Conservation (phyloP, 2,113 vertebrate genomes). For the Meriones unguiculatus region DNA sequence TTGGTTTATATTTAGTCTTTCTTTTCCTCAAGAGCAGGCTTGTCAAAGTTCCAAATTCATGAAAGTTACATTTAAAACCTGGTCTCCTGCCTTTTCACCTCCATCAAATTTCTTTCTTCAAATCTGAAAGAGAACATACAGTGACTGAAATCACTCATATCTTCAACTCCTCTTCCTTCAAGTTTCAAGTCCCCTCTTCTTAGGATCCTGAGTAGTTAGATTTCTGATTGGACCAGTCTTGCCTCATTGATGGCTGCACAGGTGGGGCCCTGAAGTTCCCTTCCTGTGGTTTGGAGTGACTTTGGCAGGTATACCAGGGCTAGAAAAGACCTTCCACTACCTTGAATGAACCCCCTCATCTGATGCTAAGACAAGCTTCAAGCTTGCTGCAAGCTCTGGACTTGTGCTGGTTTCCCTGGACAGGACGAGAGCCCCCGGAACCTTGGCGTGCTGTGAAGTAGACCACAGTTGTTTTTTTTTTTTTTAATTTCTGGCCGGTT, state of each 20-base stretch:
- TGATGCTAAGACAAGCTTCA: background rate
- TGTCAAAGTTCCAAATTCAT: background rate
- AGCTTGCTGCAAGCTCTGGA: background rate
- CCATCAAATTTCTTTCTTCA: conserved; percentile 8
- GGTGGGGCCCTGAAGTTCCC: background rate
- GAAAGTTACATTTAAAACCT: conserved; percentile 31
- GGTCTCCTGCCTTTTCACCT: background rate
- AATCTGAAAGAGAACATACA: background rate
- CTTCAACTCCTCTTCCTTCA: background rate
- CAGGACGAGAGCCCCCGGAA: background rate
- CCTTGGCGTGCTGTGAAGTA: background rate
- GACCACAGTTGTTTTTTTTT: background rate
- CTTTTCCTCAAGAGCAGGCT: background rate
- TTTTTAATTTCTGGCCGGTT: background rate
- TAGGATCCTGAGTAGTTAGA: background rate
- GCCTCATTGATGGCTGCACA: background rate
- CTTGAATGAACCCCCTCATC: background rate
- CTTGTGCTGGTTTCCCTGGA: background rate
- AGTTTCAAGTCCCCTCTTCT: background rate
- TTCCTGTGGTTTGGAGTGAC: background rate
- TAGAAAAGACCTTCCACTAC: background rate
- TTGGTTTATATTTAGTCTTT: background rate
- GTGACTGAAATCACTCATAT: background rate
- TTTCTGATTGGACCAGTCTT: background rate
- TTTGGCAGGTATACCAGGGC: background rate